Base-by-base conservation (phyloP, 2,888 invertebrate genomes). In the Fabriciana adippe region DNA sequence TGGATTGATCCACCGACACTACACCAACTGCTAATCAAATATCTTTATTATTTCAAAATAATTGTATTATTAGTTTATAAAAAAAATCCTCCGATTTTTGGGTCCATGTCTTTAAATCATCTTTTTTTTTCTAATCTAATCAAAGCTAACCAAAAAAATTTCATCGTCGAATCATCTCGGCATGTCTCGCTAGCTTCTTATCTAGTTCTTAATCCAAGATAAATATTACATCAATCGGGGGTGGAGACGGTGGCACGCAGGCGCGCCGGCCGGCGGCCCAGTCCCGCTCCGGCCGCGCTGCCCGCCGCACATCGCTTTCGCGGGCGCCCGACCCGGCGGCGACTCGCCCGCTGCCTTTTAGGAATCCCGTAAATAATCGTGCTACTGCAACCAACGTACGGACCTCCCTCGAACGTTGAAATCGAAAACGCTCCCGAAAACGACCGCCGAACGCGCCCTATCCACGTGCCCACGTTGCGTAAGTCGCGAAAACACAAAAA, bases 161-260 rank as follows among this genome's bases (percentile, higher is more conserved):
- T 67, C 63, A 71, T 73, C 71, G 63, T 70, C 54, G 78, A 72
- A 75, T 72, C 73, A 75, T 75, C 75, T 71, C 75, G 78, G 79
- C 78, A 78, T 74, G 81, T 79, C 80, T 79, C 79, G 78, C 80
- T 78, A 77, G 81, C 83, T 84, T 81, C 87, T 88, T 88, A 88
- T 89, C 89, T 86, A 87, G 87, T 87, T 88, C 85, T 88, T 92
- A 91, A 90, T 90, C 88, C 90, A 88, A 92, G 90, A 92, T 91
- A 90, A 90, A 91, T 92, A 92, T 92, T 90, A 90, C 89, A 91
- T 92, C 90, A 90, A 92, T 90, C 86, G 89, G 88, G 87, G 85
- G 85, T 81, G 86, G 84, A 78, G 83, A 74, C 72, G 79, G 77
- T 69, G 73, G 72, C 75, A 73, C 76, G 78, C 78, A 74, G 73